These are phyloP conservation scores for Rhinoptilus africanus DNA, from an alignment of 2,113 vertebrate genomes.

Conservation along the genomic window DNA sequence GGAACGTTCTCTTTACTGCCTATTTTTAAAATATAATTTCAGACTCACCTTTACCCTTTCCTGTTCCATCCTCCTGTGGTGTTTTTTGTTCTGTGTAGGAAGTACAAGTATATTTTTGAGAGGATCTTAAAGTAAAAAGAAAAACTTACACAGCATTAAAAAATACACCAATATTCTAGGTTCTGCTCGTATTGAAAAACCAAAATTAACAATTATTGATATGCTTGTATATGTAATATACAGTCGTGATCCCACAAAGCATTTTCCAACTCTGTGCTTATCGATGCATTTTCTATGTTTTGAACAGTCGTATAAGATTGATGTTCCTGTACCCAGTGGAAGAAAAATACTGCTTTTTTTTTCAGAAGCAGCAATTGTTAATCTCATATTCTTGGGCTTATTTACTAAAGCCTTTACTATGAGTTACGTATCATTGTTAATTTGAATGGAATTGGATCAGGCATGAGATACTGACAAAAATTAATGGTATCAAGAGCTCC, in stretches of 20 bases:
- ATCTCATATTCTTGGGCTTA: neutral
- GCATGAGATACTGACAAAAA: neutral
- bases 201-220: neutral
- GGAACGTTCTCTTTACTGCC: neutral
- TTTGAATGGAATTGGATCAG: neutral
- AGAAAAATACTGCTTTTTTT: neutral
- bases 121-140: constrained; percentile 49
- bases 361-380: neutral
- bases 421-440: neutral
- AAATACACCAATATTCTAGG: neutral
- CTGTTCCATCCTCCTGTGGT: constrained; percentile 56
- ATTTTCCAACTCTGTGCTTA: neutral
- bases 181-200: neutral
- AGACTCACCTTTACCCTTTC: constrained; percentile 76
- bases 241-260: neutral
- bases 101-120: constrained; percentile 71
- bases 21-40: neutral
- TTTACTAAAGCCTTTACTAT: neutral
- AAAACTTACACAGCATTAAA: constrained; percentile 35
- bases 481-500: neutral
- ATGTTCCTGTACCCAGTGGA: neutral
- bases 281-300: neutral
- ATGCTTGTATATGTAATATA: neutral
- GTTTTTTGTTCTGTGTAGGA: constrained; percentile 75
- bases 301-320: neutral